Conservation (phyloP, 2,888 invertebrate genomes). For the Mesorhabditis sp. region DNA sequence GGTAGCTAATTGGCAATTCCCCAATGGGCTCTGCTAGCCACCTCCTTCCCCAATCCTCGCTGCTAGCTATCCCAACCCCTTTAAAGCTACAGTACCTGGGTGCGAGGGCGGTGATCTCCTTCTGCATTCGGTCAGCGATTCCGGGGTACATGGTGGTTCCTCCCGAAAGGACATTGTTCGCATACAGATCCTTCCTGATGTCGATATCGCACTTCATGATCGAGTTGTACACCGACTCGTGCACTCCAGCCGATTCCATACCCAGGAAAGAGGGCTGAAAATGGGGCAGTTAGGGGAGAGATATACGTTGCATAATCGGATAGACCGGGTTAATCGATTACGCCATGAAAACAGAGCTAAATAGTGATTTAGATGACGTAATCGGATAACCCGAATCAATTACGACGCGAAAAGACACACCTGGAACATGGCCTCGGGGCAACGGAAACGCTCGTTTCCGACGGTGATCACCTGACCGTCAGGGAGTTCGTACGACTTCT, state of each 20-base stretch:
- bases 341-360: too few relatives aligned
- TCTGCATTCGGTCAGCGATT: slow-evolving; percentile 95
- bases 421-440: slow-evolving; percentile 70
- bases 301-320: neutral
- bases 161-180: slow-evolving; percentile 62
- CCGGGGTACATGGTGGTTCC: slow-evolving; percentile 84
- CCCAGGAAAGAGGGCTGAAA: slow-evolving; percentile 76
- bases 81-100: slow-evolving; percentile 62
- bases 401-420: neutral
- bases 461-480: slow-evolving; percentile 71
- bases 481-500: slow-evolving; percentile 84
- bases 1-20: neutral
- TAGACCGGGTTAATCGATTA: too few relatives aligned
- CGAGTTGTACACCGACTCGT: slow-evolving; percentile 76
- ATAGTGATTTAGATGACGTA: too few relatives aligned
- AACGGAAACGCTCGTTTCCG: slow-evolving; percentile 74
- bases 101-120: slow-evolving; percentile 66
- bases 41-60: neutral
- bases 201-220: slow-evolving; percentile 91
- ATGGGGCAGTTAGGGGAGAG: neutral
- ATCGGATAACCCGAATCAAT: too few relatives aligned
- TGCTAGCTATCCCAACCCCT: neutral
- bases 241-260: slow-evolving; percentile 59
- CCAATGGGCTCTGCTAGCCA: neutral
- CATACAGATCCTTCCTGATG: slow-evolving; percentile 85